phyloP scores from a whole-genome alignment of 2,888 invertebrate species.

The Lapara coniferarum region DNA sequence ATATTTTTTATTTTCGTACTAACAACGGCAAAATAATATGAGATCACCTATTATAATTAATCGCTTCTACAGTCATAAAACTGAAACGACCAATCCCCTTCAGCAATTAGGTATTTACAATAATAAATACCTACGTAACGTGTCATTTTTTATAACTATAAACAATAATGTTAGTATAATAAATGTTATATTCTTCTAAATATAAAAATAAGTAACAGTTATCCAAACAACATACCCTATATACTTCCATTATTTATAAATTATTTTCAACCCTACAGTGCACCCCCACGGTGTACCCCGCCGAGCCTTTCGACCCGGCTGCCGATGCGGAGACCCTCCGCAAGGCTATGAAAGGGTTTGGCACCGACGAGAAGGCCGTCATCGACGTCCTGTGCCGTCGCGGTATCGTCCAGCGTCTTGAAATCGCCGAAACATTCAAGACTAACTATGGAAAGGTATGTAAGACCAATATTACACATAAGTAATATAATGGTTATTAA shows the following conservation, averaged over 20 bases:
- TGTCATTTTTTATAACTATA: too few relatives aligned
- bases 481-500: too few relatives aligned
- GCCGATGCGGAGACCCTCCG: slow-evolving; percentile 92
- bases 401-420: slow-evolving; percentile 94
- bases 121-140: too few relatives aligned
- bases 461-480: neutral
- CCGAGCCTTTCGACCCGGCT: slow-evolving; percentile 92
- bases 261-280: slow-evolving; percentile 81
- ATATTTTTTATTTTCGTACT: too few relatives aligned
- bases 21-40: too few relatives aligned
- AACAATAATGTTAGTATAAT: too few relatives aligned
- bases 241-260: slow-evolving; percentile 24
- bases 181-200: too few relatives aligned
- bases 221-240: neutral
- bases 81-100: neutral
- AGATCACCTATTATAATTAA: too few relatives aligned
- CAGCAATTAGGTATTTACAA: neutral
- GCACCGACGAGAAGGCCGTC: slow-evolving; percentile 95
- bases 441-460: slow-evolving; percentile 93
- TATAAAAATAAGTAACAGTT: too few relatives aligned
- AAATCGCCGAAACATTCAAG: slow-evolving; percentile 96
- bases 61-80: neutral
- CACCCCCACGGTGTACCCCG: slow-evolving; percentile 94
- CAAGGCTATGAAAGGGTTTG: slow-evolving; percentile 97
- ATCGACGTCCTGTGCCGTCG: slow-evolving; percentile 94